Base-by-base conservation (phyloP, 2,888 invertebrate species). In the Tinea trinotella region DNA sequence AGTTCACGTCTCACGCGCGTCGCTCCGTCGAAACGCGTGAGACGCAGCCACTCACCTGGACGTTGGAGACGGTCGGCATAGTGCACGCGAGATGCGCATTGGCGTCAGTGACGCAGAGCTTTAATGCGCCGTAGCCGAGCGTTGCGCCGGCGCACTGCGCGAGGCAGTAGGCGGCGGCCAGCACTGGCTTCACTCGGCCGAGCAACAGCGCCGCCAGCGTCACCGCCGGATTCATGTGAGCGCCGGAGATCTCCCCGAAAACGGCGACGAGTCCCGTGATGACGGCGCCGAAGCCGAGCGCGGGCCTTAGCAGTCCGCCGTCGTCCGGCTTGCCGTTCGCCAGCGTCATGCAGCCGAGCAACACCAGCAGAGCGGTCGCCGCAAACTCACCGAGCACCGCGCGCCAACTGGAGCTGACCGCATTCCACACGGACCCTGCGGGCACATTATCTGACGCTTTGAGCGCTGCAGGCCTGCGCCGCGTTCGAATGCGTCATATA, bases 211-310 rank as follows among this genome's bases (percentile, higher is more conserved):
- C 88, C 0, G 88, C 90, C 19, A 92, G 76, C 10, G 93, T 91
- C 12, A 94, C 91, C 2, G 92, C 90, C 0, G 94, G 94, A 82
- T 94, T 94, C 64, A 95, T 74, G 76, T 94, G 93, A 15, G 92
- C 92, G 52, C 92, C 93, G 10, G 93, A 93, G 40, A 90, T 84
- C 61, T 92, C 90, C 2, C 92, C 94, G 65, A 93, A 90, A 55
- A 69, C 75, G 60, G 70, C 62, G 55, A 65, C 69, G 15, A 70
- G 57, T 59, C 17, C 40, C 2, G 40, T 12, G 15, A 84, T 76
- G 34, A 76, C 63, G 67, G 67, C 68, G 56, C 80, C 84, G 70
- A 84, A 84, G 15, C 70, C 74, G 13, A 81, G 73, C 59, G 66
- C 22, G 24, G 44, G 30, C 24, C 0, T 89, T 81, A 1, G 15